A percentile compares a stretch with the other conserved stretches of the same genome.
Conservation (phyloP, 2,797 vertebrate genomes). For the Enteromius treurensis region DNA sequence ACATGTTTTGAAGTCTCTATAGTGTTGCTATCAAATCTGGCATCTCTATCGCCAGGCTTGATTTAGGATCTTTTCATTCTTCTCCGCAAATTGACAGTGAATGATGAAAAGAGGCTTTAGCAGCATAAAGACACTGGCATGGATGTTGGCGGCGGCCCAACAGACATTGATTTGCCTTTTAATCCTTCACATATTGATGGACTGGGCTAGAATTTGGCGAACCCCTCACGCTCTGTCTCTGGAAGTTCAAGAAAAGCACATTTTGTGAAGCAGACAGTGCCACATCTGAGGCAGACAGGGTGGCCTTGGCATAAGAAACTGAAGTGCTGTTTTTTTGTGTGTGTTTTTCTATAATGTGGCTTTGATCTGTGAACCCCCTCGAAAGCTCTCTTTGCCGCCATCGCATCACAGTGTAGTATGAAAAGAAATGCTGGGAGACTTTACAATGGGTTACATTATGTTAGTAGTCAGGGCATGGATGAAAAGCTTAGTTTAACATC, state of each 20-base stretch:
- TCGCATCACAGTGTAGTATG: not conserved
- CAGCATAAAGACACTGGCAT: conserved; percentile 66
- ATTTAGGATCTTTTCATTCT: conserved; percentile 69
- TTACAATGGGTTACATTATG: not conserved
- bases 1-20: conserved; percentile 17
- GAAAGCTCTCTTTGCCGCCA: not conserved
- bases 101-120: conserved; percentile 70
- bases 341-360: not conserved
- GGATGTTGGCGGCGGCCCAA: conserved; percentile 69
- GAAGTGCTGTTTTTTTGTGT: conserved; percentile 6
- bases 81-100: conserved; percentile 67
- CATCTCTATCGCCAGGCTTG: conserved; percentile 69
- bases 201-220: conserved; percentile 54
- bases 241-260: conserved; percentile 46
- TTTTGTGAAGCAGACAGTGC: conserved; percentile 44
- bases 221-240: conserved; percentile 44
- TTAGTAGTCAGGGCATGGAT: conserved; percentile 5
- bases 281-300: conserved; percentile 20
- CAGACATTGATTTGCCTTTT: conserved; percentile 74
- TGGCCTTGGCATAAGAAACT: conserved; percentile 31
- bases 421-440: conserved; percentile 3
- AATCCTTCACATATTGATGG: conserved; percentile 72
- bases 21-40: conserved; percentile 67
- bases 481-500: conserved; percentile 20
- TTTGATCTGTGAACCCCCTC: not conserved